Percentiles rank a stretch among this genome's conserved stretches.
Conservation (phyloP, 1,140 invertebrate genomes). For the Ectropis grisescens region DNA sequence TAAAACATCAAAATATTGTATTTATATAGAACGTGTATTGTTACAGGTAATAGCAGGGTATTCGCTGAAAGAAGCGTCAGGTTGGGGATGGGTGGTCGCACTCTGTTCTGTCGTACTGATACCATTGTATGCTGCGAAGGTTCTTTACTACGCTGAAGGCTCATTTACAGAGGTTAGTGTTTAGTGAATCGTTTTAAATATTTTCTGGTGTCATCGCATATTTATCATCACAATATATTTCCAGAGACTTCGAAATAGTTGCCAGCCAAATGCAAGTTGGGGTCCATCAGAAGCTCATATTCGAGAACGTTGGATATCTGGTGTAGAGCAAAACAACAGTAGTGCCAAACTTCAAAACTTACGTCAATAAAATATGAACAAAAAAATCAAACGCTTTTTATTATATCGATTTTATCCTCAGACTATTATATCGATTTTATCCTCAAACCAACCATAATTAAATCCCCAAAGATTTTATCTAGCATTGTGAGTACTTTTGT, state of each 20-base stretch:
- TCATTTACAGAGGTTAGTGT: conserved; percentile 7
- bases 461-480: no score
- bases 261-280: conserved; percentile 33
- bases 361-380: no score
- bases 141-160: conserved; percentile 28
- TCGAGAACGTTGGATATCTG: conserved; percentile 30
- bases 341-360: no score
- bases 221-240: conserved; percentile 4
- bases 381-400: no score
- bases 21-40: background rate
- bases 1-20: no score
- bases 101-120: conserved; percentile 37
- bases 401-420: no score
- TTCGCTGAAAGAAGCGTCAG: conserved; percentile 29
- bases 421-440: no score
- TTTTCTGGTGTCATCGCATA: no score
- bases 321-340: no score
- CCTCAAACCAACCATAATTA: no score
- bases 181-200: no score
- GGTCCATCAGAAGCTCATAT: conserved; percentile 37
- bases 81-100: conserved; percentile 38
- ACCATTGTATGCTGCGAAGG: conserved; percentile 29
- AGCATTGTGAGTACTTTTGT: no score
- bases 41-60: conserved; percentile 37
- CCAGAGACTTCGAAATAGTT: conserved; percentile 33